Base-by-base conservation (phyloP, 2,888 invertebrate genomes). In the Hololepta plana region DNA sequence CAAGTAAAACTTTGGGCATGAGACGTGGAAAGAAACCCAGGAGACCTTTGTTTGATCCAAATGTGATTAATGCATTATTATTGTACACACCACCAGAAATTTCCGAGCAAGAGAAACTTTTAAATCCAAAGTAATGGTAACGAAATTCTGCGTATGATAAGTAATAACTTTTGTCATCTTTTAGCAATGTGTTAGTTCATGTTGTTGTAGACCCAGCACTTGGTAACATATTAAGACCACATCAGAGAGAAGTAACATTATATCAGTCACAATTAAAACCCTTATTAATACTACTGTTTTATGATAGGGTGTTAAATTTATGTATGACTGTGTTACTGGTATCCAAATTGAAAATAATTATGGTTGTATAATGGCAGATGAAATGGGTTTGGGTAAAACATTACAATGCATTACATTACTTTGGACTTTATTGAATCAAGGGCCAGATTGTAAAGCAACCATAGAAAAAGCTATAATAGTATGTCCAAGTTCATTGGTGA, bases 361-460 rank as follows among this genome's bases (percentile, higher is more conserved):
- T 52, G 98, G 98, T 1, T 98, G 96, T 44, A 98, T 98, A 23
- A 98, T 98, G 96, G 98, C 98, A 3, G 98, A 98, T 57, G 98
- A 98, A 65, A 98, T 98, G 96, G 95, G 85, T 41, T 61, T 96
- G 16, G 96, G 96, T 2, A 99, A 98, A 58, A 98, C 98, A 1
- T 58, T 98, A 6, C 98, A 98, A 51, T 98, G 96, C 51, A 93
- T 98, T 29, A 81, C 95, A 0, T 57, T 98, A 7, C 59, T 95
- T 10, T 98, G 95, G 95, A 93, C 95, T 1, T 55, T 96, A 12
- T 53, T 98, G 38, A 66, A 80, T 19, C 98, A 98, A 59, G 79
- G 95, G 20, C 87, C 93, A 0, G 81, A 91, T 35, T 81, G 80
- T 34, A 81, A 79, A 45, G 85, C 93, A 0, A 69, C 73, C 1